A percentile compares a stretch with the other conserved stretches of the same genome.
Conservation (phyloP, 2,888 invertebrate species). For the Pammene fasciana region DNA sequence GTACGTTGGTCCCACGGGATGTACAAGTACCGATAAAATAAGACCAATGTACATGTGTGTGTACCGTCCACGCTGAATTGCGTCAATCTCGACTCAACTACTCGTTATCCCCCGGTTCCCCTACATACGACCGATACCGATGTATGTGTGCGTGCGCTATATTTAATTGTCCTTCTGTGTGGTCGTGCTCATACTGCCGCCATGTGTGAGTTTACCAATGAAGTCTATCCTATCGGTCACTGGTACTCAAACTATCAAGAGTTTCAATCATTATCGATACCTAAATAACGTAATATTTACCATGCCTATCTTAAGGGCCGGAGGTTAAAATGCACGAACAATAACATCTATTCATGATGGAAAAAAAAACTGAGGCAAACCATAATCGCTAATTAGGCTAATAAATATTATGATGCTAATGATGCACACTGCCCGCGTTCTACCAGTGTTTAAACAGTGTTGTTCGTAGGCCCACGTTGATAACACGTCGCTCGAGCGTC, state of each 20-base stretch:
- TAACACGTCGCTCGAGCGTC: slow-evolving; percentile 44
- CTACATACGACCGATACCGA: slow-evolving; percentile 65
- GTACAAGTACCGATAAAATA: slow-evolving; percentile 75
- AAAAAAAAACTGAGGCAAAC: slow-evolving; percentile 55
- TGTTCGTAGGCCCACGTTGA: slow-evolving; percentile 41
- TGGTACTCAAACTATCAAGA: slow-evolving; percentile 65
- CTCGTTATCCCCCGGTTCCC: slow-evolving; percentile 71
- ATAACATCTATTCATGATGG: slow-evolving; percentile 24
- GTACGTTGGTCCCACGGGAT: slow-evolving; percentile 79
- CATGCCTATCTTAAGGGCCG: slow-evolving; percentile 44
- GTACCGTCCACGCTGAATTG: slow-evolving; percentile 67
- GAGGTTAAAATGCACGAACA: slow-evolving; percentile 20
- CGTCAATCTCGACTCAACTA: slow-evolving; percentile 76
- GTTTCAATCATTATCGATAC: not conserved
- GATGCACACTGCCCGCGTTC: slow-evolving; percentile 50
- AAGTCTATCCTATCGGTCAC: slow-evolving; percentile 71
- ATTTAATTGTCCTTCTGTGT: slow-evolving; percentile 75
- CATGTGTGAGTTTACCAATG: slow-evolving; percentile 80
- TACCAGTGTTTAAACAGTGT: slow-evolving; percentile 46
- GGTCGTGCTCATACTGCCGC: slow-evolving; percentile 67
- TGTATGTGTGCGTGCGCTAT: slow-evolving; percentile 72
- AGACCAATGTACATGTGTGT: slow-evolving; percentile 68
- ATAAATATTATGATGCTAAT: slow-evolving; percentile 57
- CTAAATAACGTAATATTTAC: slow-evolving; percentile 20
- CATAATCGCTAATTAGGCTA: slow-evolving; percentile 55